Percentiles rank a stretch among this genome's conserved stretches.
These are phyloP conservation scores for Zoroaster sp. DNA, from an alignment of 53 echinoderm and acorn worm species.

Conservation along the genomic window DNA sequence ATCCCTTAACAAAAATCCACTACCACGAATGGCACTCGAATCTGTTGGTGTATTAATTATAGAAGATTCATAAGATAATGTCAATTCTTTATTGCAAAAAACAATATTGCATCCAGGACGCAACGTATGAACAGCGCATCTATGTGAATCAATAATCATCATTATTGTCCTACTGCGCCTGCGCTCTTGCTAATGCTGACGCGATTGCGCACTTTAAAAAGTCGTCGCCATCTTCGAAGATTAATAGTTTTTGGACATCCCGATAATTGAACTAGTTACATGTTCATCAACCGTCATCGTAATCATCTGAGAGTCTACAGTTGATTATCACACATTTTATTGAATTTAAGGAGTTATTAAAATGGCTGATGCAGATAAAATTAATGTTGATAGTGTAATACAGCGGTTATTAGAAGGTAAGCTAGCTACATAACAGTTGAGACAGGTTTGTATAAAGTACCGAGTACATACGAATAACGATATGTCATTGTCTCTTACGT, in stretches of 20 bases:
- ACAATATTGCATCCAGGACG: too few relatives aligned
- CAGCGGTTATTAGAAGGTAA: constrained; percentile 70
- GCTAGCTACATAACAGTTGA: background rate
- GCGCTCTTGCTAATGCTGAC: background rate
- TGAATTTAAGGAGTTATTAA: constrained; percentile 5
- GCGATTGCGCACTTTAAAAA: background rate
- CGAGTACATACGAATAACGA: background rate
- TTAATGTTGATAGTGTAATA: constrained; percentile 66
- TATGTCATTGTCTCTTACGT: too few relatives aligned
- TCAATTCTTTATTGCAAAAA: too few relatives aligned
- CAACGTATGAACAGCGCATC: too few relatives aligned
- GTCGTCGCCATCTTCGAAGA: constrained; percentile 24
- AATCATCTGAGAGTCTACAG: background rate
- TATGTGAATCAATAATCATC: too few relatives aligned
- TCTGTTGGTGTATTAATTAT: too few relatives aligned
- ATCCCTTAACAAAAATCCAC: too few relatives aligned
- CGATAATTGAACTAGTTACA: background rate
- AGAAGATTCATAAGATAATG: too few relatives aligned
- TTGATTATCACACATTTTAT: background rate
- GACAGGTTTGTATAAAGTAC: background rate
- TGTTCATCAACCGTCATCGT: constrained; percentile 31
- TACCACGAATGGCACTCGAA: too few relatives aligned
- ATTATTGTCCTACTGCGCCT: background rate
- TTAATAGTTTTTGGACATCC: background rate
- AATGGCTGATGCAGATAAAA: constrained; percentile 66